phyloP scores from a whole-genome alignment of 2,113 vertebrate species.

The Leucoraja erinaceus region DNA sequence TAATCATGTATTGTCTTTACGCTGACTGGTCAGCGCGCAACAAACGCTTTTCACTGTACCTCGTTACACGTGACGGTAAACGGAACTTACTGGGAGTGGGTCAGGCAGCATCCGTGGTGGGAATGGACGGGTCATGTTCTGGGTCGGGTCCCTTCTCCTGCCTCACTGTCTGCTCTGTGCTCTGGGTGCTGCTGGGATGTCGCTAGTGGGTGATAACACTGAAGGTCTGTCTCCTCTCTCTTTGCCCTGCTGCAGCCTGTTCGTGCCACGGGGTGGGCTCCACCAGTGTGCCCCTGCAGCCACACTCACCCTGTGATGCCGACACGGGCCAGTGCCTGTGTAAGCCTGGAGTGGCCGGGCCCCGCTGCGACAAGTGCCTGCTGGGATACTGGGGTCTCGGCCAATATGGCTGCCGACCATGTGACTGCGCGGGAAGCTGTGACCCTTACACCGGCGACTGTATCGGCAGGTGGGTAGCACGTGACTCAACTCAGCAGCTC shows the following conservation, averaged over 20 bases:
- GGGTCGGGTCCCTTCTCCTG: too few species aligned
- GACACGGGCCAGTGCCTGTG: slow-evolving; percentile 83
- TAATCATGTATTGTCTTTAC: too few species aligned
- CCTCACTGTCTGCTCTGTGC: too few species aligned
- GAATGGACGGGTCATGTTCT: too few species aligned
- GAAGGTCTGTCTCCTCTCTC: not conserved
- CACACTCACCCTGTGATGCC: slow-evolving; percentile 67
- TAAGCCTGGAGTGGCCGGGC: slow-evolving; percentile 83
- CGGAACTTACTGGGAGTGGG: too few species aligned
- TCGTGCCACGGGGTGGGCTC: slow-evolving; percentile 80
- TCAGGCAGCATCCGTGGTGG: too few species aligned
- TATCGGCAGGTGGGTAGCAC: slow-evolving; percentile 62
- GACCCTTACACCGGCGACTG: slow-evolving; percentile 84
- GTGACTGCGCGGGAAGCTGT: slow-evolving; percentile 81
- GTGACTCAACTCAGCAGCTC: not conserved
- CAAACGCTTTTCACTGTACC: too few species aligned
- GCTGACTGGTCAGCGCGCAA: too few species aligned
- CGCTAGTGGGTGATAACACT: not conserved
- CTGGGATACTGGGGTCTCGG: slow-evolving; percentile 92
- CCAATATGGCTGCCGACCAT: slow-evolving; percentile 80
- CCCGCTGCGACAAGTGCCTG: slow-evolving; percentile 79
- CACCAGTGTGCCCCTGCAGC: slow-evolving; percentile 59
- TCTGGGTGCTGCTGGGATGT: too few species aligned
- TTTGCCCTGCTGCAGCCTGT: slow-evolving; percentile 62
- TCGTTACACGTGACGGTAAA: too few species aligned